Evolutionary conservation across 2,888 invertebrate species (phyloP).

Genomic region (Cephus rjabovi): DNA sequence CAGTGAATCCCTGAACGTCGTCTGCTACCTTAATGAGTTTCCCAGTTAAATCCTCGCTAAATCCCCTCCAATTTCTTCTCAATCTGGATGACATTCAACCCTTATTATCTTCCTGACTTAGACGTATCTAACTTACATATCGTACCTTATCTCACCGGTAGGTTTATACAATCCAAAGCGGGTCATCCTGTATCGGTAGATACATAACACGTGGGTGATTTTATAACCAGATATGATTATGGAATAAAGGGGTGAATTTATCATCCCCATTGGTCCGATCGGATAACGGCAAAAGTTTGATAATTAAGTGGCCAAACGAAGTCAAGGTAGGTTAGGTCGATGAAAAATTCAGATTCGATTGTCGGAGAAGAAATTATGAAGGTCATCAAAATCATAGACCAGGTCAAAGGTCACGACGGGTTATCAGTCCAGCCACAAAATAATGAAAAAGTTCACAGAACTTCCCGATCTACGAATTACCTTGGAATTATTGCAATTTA

Average conservation of each 20-base stretch:
- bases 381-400: background rate
- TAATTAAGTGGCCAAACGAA: constrained; percentile 49
- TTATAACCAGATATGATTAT: background rate
- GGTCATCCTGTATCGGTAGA: background rate
- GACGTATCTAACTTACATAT: background rate
- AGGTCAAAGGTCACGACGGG: background rate
- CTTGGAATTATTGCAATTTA: constrained; percentile 24
- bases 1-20: background rate
- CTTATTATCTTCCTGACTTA: background rate
- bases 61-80: constrained; percentile 1
- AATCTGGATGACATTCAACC: constrained; percentile 2
- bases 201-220: background rate
- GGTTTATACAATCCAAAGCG: no score
- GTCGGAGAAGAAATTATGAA: background rate
- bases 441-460: constrained; percentile 55
- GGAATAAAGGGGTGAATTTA: background rate
- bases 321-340: constrained; percentile 11
- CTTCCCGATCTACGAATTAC: constrained; percentile 43
- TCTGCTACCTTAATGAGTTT: constrained; percentile 3
- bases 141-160: background rate
- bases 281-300: constrained; percentile 49
- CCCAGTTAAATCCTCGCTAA: background rate
- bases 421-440: constrained; percentile 8
- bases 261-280: constrained; percentile 27
- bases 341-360: background rate